Evolutionary conservation across 2,113 vertebrate species (phyloP), one percentile per base, ranked within the genome.

Genomic region (Indicator indicator): DNA sequence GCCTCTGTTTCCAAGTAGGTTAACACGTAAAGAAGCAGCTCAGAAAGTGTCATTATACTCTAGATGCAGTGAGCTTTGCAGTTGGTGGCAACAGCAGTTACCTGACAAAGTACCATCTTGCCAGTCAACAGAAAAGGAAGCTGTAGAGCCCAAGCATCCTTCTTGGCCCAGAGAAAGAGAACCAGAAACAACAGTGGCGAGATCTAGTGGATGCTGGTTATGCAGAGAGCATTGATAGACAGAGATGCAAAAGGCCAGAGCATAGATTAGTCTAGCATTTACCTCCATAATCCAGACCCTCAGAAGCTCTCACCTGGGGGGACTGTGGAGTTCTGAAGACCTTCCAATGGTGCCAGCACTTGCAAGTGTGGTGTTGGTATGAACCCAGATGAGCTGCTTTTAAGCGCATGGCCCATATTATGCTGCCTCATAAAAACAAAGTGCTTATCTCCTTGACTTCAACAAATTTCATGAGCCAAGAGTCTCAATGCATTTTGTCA

Each of bases 1-100:
- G 94, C 90, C 94, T 95, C 79, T 94, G 89, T 78, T 96, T 97
- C 95, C 95, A 95, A 96, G 96, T 96, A 95, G 95, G 96, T 93
- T 95, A 96, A 94, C 89, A 76, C 91, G 94, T 95, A 90, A 88
- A 93, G 91, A 83, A 96, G 90, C 28, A 0, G 69, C 93, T 96
- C 93, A 94, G 95, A 94, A 93, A 94, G 90, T 97, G 95, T 95
- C 83, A 93, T 94, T 59, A 93, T 90, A 75, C 65, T 58, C 88
- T 94, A 78, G 88, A 83, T 86, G 91, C 81, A 78, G 50, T 4
- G 64, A 95, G 91, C 85, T 96, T 80, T 96, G 89, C 94, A 94
- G 88, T 95, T 96, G 96, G 91, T 96, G 89, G 88, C 88, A 93
- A 96, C 94, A 95, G 91, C 89, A 95, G 94, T 80, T 95, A 96